Conservation (phyloP, 2,797 vertebrate species). For the Gymnothorax reevesii region DNA sequence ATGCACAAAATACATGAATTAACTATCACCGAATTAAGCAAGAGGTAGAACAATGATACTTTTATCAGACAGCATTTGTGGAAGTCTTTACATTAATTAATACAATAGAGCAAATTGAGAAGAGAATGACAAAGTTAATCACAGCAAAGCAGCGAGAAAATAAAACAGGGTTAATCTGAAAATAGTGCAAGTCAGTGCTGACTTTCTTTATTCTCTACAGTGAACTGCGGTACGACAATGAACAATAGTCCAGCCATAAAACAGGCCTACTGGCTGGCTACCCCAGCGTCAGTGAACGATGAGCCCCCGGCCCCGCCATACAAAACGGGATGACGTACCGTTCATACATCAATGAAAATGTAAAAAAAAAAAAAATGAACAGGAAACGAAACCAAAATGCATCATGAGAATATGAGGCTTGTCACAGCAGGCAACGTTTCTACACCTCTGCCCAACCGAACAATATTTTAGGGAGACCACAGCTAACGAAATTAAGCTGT, state of each 20-base stretch:
- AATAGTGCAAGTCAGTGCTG: too few species aligned
- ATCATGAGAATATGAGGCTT: neutral
- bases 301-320: too few species aligned
- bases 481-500: too few species aligned
- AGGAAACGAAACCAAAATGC: neutral
- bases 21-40: neutral
- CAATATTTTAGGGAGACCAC: neutral
- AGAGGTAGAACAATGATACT: neutral
- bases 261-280: too few species aligned
- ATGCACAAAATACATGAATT: neutral
- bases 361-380: neutral
- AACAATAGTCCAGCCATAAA: too few species aligned
- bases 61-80: neutral
- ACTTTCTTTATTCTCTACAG: too few species aligned
- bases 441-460: neutral
- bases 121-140: neutral
- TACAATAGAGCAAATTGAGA: neutral
- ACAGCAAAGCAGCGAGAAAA: neutral
- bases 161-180: neutral
- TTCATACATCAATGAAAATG: too few species aligned
- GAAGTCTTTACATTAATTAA: neutral
- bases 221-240: too few species aligned
- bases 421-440: neutral
- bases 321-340: too few species aligned
- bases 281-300: too few species aligned